These are phyloP conservation scores for Alouatta palliata DNA, from an alignment of 2,113 vertebrate genomes.

Conservation along the genomic window DNA sequence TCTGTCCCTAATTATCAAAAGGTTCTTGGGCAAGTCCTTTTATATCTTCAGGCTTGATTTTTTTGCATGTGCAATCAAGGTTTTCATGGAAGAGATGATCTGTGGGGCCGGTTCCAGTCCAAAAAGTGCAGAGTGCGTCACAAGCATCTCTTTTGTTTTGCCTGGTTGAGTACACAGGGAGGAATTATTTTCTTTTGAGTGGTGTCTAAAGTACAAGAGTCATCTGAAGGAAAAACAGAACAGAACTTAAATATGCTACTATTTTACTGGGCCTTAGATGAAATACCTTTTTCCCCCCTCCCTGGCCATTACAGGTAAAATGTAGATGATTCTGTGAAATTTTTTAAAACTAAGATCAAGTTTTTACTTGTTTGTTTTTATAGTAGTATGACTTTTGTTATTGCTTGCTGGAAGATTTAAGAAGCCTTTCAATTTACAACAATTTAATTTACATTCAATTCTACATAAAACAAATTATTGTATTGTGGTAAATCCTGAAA, in stretches of 20 bases:
- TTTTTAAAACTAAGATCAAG: neutral
- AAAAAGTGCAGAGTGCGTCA: neutral
- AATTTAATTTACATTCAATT: constrained; percentile 5
- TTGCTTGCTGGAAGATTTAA: neutral
- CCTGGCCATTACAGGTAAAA: neutral
- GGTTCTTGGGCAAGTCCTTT: neutral
- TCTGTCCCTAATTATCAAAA: neutral
- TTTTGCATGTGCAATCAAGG: neutral
- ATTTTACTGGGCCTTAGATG: neutral
- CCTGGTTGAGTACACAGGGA: neutral
- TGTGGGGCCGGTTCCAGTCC: neutral
- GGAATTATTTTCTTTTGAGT: neutral
- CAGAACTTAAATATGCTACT: neutral
- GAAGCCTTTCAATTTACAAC: neutral
- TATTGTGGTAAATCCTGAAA: neutral
- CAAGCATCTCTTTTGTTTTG: neutral
- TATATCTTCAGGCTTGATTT: neutral
- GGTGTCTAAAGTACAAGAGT: neutral
- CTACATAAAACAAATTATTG: neutral
- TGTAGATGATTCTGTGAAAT: neutral
- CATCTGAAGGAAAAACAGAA: neutral
- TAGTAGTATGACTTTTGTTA: neutral
- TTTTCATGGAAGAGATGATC: neutral
- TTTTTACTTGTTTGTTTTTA: constrained; percentile 8
- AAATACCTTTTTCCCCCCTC: neutral